Evolutionary conservation across 1,140 invertebrate genomes (phyloP).

Genomic region (Apis dorsata): DNA sequence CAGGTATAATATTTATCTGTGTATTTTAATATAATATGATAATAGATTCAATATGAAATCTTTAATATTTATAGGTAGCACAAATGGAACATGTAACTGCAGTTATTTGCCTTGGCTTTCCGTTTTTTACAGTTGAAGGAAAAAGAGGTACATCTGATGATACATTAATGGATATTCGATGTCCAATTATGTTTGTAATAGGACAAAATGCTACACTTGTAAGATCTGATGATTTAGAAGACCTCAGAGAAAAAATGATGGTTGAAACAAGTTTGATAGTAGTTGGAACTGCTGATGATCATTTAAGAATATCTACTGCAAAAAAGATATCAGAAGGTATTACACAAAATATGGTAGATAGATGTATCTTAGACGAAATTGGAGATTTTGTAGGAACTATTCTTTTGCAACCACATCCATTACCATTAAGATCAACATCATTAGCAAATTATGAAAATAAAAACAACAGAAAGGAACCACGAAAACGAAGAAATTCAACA

Average conservation of each 20-base stretch:
- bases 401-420: conserved; percentile 82
- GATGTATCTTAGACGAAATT: conserved; percentile 86
- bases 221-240: conserved; percentile 88
- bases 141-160: conserved; percentile 90
- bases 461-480: conserved; percentile 64
- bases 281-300: conserved; percentile 91
- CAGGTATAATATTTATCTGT: conserved; percentile 76
- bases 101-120: conserved; percentile 90
- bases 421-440: conserved; percentile 80
- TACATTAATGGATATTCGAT: conserved; percentile 86
- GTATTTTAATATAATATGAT: background rate
- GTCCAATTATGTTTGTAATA: conserved; percentile 89
- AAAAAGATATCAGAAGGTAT: conserved; percentile 87
- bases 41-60: background rate
- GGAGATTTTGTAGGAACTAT: conserved; percentile 83
- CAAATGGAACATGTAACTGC: conserved; percentile 86
- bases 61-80: conserved; percentile 77
- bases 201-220: conserved; percentile 86
- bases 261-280: conserved; percentile 89
- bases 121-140: conserved; percentile 87
- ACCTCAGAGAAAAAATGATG: conserved; percentile 87
- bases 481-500: conserved; percentile 79
- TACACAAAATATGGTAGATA: conserved; percentile 91
- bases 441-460: conserved; percentile 66
- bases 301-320: conserved; percentile 85